A percentile compares a stretch with the other conserved stretches of the same genome.
Evolutionary conservation across 2,888 invertebrate species (phyloP).

Genomic region (Uropetala carovei): DNA sequence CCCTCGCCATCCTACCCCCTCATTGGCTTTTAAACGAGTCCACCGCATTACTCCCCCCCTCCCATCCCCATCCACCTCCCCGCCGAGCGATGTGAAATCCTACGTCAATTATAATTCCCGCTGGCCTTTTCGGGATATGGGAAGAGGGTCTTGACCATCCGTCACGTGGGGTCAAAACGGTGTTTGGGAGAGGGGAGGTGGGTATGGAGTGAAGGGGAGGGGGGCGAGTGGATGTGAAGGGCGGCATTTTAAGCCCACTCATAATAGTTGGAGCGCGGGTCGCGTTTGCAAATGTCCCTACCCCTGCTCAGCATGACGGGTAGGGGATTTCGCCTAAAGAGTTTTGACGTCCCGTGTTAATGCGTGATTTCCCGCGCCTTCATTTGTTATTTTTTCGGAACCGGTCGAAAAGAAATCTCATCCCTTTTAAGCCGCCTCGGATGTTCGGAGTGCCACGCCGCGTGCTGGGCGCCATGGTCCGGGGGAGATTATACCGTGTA

Average conservation of each 20-base stretch:
- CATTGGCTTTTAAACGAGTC: conserved; percentile 8
- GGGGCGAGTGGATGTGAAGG: background rate
- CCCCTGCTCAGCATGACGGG: background rate
- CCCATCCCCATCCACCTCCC: background rate
- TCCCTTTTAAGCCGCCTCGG: background rate
- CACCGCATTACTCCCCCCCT: background rate
- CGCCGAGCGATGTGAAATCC: background rate
- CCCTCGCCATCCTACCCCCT: background rate
- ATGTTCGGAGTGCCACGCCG: no score
- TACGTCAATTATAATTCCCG: conserved; percentile 18
- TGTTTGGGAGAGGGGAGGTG: background rate
- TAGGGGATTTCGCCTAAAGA: conserved; percentile 15
- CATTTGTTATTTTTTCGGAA: background rate
- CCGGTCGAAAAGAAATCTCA: background rate
- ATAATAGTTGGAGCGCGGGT: background rate
- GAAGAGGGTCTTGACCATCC: background rate
- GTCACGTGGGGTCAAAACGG: conserved; percentile 12
- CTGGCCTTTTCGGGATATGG: conserved; percentile 1
- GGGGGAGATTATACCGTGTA: background rate
- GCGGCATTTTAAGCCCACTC: background rate
- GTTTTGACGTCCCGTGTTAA: conserved; percentile 8
- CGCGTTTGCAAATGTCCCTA: background rate
- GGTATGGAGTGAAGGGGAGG: background rate
- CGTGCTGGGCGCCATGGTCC: background rate
- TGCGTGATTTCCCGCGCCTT: conserved; percentile 11